Base-by-base conservation (phyloP, 2,888 invertebrate genomes). In the Diploptera punctata region DNA sequence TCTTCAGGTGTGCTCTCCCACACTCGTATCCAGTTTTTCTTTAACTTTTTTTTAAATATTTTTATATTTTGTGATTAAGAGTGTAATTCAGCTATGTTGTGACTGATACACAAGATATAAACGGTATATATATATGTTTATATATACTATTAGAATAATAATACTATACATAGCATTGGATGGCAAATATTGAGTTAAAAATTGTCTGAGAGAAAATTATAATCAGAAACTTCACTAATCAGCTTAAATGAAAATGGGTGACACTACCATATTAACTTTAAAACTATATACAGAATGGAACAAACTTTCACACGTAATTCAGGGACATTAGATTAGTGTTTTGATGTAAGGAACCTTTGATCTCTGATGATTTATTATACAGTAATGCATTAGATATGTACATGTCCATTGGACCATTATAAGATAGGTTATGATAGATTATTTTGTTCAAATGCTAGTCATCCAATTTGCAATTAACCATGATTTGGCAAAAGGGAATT, bases 161-260 rank as follows among this genome's bases (percentile, higher is more conserved):
- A 69, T 65, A 71, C 69, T 74, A 69, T 74, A 74, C 72, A 74
- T 71, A 71, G 71, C 74, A 68, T 74, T n/a, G 74, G 74, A 74
- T 74, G 74, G 74, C 72, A 72, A 69, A 72, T 70, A 67, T 13
- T 38, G 49, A 26, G 43, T 38, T 72, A 57, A 71, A 71, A 70
- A 33, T 61, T 33, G 29, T 33, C 10, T 61, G 19, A 44, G 29
- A 24, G 26, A 13, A 57, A 57, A 26, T 29, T 29, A 57, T 44
- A n/a, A 62, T 21, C 24, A 43, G 43, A 62, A n/a, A 62, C 21
- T 62, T 38, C 21, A 43, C 43, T 62, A 62, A 43, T 62, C 38
- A 62, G 62, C 62, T 62, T 62, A 43, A 62, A 52, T n/a, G n/a
- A 57, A 29, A 57, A 3, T 31, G 57, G 57, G 57, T 29, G 3